These are phyloP conservation scores for Zaprionus ornatus DNA, from an alignment of 1,140 invertebrate species.

Conservation along the genomic window DNA sequence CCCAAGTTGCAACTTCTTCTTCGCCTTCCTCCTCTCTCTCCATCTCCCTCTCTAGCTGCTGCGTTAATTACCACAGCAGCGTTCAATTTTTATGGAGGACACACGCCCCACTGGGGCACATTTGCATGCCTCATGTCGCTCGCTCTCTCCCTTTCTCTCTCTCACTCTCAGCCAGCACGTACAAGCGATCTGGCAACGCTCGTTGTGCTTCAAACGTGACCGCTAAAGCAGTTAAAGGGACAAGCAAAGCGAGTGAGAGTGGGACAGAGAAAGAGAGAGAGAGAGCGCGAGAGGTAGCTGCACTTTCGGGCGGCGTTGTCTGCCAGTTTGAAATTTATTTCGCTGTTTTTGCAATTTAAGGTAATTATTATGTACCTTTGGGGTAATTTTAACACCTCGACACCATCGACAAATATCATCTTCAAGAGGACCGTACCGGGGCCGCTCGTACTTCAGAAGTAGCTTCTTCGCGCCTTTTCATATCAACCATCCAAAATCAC, in stretches of 20 bases:
- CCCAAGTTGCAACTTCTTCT: neutral
- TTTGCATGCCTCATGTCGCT: constrained; percentile 55
- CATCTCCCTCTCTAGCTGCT: neutral
- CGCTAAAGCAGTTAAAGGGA: constrained; percentile 47
- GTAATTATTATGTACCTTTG: constrained; percentile 84
- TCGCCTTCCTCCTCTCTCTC: neutral
- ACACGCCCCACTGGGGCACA: constrained; percentile 65
- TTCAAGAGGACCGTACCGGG: constrained; percentile 27
- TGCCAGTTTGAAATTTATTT: constrained; percentile 74
- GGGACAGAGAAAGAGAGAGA: neutral
- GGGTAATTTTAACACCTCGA: constrained; percentile 84
- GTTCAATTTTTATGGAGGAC: constrained; percentile 78
- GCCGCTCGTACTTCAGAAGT: constrained; percentile 42
- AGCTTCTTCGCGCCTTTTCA: constrained; percentile 38
- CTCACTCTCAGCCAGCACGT: neutral
- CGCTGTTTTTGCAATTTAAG: constrained; percentile 83
- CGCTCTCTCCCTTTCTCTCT: neutral
- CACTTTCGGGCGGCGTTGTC: constrained; percentile 31
- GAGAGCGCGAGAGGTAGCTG: neutral
- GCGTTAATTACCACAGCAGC: constrained; percentile 70
- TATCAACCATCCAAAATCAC: constrained; percentile 72
- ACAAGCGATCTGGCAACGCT: constrained; percentile 64
- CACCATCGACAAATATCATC: constrained; percentile 84
- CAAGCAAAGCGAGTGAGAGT: no score
- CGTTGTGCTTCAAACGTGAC: constrained; percentile 58